Evolutionary conservation across 2,888 invertebrate species (phyloP), one percentile per base, ranked within the genome.

Genomic region (Tetramorium bicarinatum): DNA sequence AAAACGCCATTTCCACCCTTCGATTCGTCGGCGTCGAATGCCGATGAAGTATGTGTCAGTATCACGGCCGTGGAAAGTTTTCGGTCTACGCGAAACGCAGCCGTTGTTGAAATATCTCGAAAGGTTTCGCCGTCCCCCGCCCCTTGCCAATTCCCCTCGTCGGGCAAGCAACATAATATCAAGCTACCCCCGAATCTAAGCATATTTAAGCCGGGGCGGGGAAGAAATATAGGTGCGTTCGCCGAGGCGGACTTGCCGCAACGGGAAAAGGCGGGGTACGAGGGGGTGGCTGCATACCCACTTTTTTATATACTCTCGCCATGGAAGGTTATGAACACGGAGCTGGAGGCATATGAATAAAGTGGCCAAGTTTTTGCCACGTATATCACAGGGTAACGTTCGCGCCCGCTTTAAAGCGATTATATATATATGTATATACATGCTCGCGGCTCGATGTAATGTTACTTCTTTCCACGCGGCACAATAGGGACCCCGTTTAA

Each of bases 311-410:
- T 87, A 92, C 91, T 87, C 91, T 80, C 88, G 82, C 80, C 79
- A 59, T 83, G 79, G 83, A 88, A 92, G 91, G 90, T 92, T 91
- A 92, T 89, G 90, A 92, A 92, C 91, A 90, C 85, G 87, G 88
- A 81, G 82, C 84, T 88, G 86, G 88, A 88, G 89, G 89, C 91
- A 90, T 92, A 94, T 93, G 93, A 93, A 94, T 93, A 94, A 93
- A 93, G 92, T 92, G 91, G 91, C 88, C 89, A 93, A 93, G 92
- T 93, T 94, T 92, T 93, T 92, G 91, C 91, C 86, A 87, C 91
- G 89, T 94, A 93, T 93, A 94, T 94, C 93, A 93, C 92, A 87
- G 87, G 86, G 88, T 92, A 92, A 92, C 90, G 91, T 90, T 91
- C 91, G 87, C 89, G 85, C 88, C 86, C 84, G 89, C 84, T 92